Evolutionary conservation across 2,113 vertebrate genomes (phyloP).

Genomic region (Brachypodius melanocephalos): DNA sequence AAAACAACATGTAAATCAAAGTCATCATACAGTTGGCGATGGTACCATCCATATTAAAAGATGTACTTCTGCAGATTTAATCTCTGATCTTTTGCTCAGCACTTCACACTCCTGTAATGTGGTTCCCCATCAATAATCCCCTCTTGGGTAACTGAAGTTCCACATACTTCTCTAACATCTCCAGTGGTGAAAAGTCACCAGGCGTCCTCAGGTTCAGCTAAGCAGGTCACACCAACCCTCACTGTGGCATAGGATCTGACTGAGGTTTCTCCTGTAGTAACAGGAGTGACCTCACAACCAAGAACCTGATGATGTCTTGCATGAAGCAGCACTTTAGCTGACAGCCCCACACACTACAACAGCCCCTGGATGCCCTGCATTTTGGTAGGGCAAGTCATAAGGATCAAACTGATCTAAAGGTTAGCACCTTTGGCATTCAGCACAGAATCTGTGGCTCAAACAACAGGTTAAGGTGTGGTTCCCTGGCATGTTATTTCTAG

Average conservation of each 20-base stretch:
- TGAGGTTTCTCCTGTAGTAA: background rate
- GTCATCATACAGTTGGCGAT: background rate
- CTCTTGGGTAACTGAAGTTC: background rate
- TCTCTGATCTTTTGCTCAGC: background rate
- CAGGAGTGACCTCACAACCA: background rate
- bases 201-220: background rate
- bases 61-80: background rate
- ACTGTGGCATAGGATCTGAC: rapidly evolving
- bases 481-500: background rate
- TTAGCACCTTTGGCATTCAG: background rate
- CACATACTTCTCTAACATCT: background rate
- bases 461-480: background rate
- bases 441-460: background rate
- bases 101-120: background rate
- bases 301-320: rapidly evolving
- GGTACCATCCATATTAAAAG: background rate
- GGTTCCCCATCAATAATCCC: background rate
- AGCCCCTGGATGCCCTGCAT: background rate
- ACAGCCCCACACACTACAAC: background rate
- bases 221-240: background rate
- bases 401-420: rapidly evolving
- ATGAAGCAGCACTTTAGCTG: rapidly evolving
- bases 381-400: background rate
- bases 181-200: background rate
- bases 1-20: background rate